A percentile compares a stretch with the other conserved stretches of the same genome.
Conservation (phyloP, 1,140 invertebrate genomes). For the Macrosteles quadrilineatus region DNA sequence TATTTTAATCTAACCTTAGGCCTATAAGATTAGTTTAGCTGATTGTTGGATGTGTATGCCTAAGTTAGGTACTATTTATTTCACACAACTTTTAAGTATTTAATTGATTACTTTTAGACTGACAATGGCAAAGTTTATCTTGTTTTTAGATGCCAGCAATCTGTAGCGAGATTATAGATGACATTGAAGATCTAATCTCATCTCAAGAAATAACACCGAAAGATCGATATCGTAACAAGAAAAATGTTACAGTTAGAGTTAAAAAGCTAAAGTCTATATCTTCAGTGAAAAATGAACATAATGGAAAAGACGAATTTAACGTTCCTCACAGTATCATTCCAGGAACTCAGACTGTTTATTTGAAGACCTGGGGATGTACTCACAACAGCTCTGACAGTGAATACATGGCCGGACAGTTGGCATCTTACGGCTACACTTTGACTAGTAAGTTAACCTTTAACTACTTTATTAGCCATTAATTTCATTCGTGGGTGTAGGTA, state of each 20-base stretch:
- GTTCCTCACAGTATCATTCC: constrained; percentile 67
- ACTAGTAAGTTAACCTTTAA: constrained; percentile 53
- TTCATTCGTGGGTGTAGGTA: background rate
- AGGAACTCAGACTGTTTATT: constrained; percentile 88
- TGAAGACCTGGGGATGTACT: constrained; percentile 98
- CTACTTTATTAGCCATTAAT: background rate
- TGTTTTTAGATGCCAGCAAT: constrained; percentile 53
- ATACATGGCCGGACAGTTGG: constrained; percentile 96
- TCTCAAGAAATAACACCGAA: constrained; percentile 75
- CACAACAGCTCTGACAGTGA: constrained; percentile 96
- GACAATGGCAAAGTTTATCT: too few relatives aligned
- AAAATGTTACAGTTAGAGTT: constrained; percentile 63
- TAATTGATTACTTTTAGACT: too few relatives aligned
- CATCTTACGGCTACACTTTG: constrained; percentile 83
- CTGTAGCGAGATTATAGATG: constrained; percentile 67
- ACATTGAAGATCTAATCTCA: constrained; percentile 80
- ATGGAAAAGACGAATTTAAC: constrained; percentile 42
- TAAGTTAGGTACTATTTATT: too few relatives aligned
- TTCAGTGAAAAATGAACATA: constrained; percentile 5
- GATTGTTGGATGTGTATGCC: too few relatives aligned
- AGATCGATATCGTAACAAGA: constrained; percentile 67
- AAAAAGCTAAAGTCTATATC: constrained; percentile 53
- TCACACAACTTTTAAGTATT: too few relatives aligned
- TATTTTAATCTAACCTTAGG: too few relatives aligned
- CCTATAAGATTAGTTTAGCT: too few relatives aligned